Conservation (phyloP, 2,113 vertebrate genomes). For the Strigops habroptila region DNA sequence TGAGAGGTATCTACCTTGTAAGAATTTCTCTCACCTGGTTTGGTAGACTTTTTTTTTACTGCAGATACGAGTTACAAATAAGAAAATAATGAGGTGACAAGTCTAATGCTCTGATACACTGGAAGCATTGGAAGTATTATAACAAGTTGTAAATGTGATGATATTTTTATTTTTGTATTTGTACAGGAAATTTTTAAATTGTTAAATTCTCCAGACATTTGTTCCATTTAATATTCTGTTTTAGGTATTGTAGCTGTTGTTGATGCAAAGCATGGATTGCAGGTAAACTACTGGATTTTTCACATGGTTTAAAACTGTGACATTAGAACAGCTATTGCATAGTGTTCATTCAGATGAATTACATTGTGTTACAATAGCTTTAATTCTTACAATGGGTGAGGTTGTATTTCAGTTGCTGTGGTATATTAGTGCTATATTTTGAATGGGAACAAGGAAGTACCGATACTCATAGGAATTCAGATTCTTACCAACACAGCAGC, state of each 20-base stretch:
- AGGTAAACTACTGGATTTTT: constrained; percentile 73
- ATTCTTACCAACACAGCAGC: not conserved
- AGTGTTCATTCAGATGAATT: not conserved
- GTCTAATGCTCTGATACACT: not conserved
- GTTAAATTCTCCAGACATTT: not conserved
- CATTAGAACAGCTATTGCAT: not conserved
- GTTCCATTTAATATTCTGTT: not conserved
- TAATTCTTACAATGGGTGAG: not conserved
- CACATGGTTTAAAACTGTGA: not conserved
- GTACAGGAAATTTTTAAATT: not conserved
- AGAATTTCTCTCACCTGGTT: not conserved
- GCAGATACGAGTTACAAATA: not conserved
- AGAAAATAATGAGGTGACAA: not conserved
- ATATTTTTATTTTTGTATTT: not conserved
- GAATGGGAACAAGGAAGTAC: not conserved
- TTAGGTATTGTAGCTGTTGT: constrained; percentile 92
- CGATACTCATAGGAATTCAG: not conserved
- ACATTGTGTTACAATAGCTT: not conserved
- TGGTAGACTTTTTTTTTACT: not conserved
- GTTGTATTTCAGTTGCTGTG: not conserved
- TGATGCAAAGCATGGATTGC: constrained; percentile 90
- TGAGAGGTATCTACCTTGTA: rapidly evolving
- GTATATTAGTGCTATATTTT: not conserved
- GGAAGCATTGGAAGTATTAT: not conserved
- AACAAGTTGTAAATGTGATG: not conserved